phyloP scores from a whole-genome alignment of 2,113 vertebrate species.

The Apaloderma vittatum region DNA sequence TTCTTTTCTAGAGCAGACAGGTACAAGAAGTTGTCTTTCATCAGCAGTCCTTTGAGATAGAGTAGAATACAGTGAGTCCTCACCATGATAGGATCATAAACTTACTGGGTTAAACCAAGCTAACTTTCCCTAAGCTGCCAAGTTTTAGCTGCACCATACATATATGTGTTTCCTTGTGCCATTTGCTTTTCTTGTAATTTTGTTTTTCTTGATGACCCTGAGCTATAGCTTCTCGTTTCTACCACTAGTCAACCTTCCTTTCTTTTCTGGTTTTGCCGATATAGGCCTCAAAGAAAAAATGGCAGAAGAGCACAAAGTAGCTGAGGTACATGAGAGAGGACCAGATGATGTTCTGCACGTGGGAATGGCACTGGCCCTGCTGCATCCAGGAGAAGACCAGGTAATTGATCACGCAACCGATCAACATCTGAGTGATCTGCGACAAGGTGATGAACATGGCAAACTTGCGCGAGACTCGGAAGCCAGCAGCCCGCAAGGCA shows the following conservation, averaged over 20 bases:
- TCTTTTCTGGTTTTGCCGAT: conserved; percentile 86
- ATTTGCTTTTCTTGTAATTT: conserved; percentile 76
- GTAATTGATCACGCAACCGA: conserved; percentile 97
- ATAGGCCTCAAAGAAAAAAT: conserved; percentile 98
- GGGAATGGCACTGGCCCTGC: conserved; percentile 94
- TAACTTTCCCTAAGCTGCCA: conserved; percentile 81
- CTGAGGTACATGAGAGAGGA: conserved; percentile 99
- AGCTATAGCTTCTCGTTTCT: conserved; percentile 81
- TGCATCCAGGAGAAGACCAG: conserved; percentile 99
- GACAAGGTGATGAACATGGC: conserved; percentile 99
- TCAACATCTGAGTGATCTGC: conserved; percentile 98
- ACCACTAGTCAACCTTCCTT: conserved; percentile 75
- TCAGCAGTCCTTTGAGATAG: conserved; percentile 76
- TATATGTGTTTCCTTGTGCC: conserved; percentile 84
- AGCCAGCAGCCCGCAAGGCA: conserved; percentile 93
- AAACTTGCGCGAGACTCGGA: conserved; percentile 94
- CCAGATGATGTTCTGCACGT: conserved; percentile 98
- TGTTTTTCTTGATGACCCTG: conserved; percentile 85
- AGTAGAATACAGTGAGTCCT: conserved; percentile 80
- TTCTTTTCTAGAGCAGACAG: conserved; percentile 69
- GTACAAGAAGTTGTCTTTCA: conserved; percentile 66
- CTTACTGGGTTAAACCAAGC: conserved; percentile 80
- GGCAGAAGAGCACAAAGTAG: conserved; percentile 98
- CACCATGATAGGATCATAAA: conserved; percentile 84
- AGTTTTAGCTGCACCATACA: conserved; percentile 82